These are phyloP conservation scores for Anthopleura sola DNA, from an alignment of 64 coral and sea anemone genomes.

Conservation along the genomic window DNA sequence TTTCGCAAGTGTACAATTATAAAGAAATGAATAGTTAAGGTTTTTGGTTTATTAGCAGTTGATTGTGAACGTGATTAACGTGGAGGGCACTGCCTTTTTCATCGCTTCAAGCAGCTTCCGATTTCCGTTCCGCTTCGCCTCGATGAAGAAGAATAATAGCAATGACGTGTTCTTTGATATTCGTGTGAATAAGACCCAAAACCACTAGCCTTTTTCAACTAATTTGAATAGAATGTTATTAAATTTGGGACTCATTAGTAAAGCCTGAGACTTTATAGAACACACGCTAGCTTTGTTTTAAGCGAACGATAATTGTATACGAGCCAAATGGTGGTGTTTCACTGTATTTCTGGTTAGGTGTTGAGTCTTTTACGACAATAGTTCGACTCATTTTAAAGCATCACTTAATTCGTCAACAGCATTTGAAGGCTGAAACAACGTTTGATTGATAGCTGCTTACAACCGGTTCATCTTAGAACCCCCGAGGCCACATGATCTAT, in stretches of 20 bases:
- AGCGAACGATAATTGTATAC: neutral
- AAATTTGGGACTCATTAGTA: neutral
- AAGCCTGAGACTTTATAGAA: neutral
- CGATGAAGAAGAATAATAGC: neutral
- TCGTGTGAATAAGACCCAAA: constrained; percentile 6
- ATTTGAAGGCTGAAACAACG: neutral
- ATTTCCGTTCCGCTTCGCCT: neutral
- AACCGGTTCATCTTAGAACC: neutral
- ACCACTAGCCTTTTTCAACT: neutral
- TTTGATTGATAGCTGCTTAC: constrained; percentile 14
- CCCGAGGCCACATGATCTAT: constrained; percentile 7
- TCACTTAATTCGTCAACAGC: constrained; percentile 6
- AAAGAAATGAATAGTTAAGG: constrained; percentile 5
- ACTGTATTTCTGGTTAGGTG: neutral
- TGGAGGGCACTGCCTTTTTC: neutral
- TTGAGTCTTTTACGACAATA: neutral
- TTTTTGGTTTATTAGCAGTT: constrained; percentile 6
- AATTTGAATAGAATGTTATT: constrained; percentile 21
- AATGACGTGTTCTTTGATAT: neutral
- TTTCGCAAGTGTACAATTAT: neutral
- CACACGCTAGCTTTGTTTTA: neutral
- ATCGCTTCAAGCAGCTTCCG: neutral
- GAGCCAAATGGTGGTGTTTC: neutral
- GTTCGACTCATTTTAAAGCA: neutral
- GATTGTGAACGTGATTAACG: neutral